Base-by-base conservation (phyloP, 35 echinoderm and acorn worm species). In the Heliocidaris tuberculata region DNA sequence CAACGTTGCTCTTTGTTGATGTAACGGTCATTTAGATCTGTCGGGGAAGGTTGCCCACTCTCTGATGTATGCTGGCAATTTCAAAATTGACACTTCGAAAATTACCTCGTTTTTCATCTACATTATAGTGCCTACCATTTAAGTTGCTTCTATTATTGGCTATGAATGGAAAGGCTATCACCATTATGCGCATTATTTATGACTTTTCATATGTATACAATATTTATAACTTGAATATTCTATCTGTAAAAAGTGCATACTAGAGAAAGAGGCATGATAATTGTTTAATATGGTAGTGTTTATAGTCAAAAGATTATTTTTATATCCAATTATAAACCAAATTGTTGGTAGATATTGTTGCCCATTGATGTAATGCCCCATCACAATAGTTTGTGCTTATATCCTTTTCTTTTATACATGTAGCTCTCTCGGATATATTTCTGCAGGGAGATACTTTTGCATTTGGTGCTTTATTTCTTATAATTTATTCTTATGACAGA, bases 41-140 rank as follows among this genome's bases (percentile, higher is more conserved):
- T 89, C 47, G 87, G 15, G 61, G 47, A 78, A 78, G 7, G 19
- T 78, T n/a, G 65, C 65, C 47, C 91, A n/a, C 91, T 50, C 50
- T 15, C 48, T 93, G 91, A 93, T 93, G 47, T 24, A 93, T 93
- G 91, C 91, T 59, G n/a, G 49, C 91, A 93, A 93, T 93, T 93
- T 93, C 48, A 31, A 30, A 31, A 59, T 10, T 59, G 91, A 93
- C 91, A 59, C 50, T 32, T 93, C 13, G 48, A 31, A 59, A 93
- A 93, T 93, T 93, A 93, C 48, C 91, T 93, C 91, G 2, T 93
- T 93, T 93, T 54, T 93, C 91, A 93, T 31, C 87, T 19, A 89
- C 31, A 78, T 27, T 42, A 78, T 21, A 19, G 19, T 78, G 65
- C 21, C 65, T 29, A 78, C 65, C 65, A 8, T 78, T 78, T 78